Base-by-base conservation (phyloP, 2,888 invertebrate genomes). In the Dioctria linearis region DNA sequence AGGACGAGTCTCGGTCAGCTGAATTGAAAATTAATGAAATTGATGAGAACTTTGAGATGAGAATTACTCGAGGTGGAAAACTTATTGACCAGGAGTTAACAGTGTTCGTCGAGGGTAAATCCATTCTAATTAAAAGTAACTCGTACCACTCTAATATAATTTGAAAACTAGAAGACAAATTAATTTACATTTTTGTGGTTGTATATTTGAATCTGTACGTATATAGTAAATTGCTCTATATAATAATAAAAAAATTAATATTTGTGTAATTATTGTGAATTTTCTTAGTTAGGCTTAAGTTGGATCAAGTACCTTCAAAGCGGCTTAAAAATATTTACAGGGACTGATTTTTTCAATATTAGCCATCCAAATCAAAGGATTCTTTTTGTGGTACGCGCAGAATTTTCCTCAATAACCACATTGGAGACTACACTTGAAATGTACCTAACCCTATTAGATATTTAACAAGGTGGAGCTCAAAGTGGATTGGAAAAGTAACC, bases 101-200 rank as follows among this genome's bases (percentile, higher is more conserved):
- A 51, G 80, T 81, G 37, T 78, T 81, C 75, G 51, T 57, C 4
- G 81, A 80, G 42, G 81, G 80, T n/a, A 79, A 73, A 67, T 66
- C 76, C 9, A 66, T 66, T 57, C 51, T 82, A 39, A 80, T 78
- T 37, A 81, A 66, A 79, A 80, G 78, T n/a, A 81, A 81, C 61
- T 75, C 81, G n/a, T 81, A 81, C 63, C 69, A 78, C 66, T 81
- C 82, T 13, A 82, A 82, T 71, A 61, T 82, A 43, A 80, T 46
- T 54, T 79, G 25, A 63, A 67, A 8, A 13, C 1, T 39, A 9
- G 25, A 13, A 43, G 5, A 66, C 66, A 9, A 66, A 25, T 61
- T 61, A 4, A 37, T 61, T 61, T 13, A 61, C 25, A 6, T 6
- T 61, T 25, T 25, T 25, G 25, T 25, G 25, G 25, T 25, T 25